Base-by-base conservation (phyloP, 2,888 invertebrate genomes). In the Cheilosia soror region DNA sequence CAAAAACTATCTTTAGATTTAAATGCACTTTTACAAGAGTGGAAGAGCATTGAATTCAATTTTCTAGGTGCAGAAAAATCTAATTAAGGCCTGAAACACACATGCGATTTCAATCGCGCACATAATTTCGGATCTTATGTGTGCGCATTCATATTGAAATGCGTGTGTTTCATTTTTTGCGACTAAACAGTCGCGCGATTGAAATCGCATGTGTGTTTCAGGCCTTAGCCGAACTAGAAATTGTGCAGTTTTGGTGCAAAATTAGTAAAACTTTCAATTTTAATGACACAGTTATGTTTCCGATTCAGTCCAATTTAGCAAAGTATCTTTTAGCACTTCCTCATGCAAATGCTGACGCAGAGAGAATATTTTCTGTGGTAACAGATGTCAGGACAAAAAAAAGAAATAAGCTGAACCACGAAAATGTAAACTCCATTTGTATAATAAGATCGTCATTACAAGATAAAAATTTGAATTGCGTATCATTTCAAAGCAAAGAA, bases 1-100 rank as follows among this genome's bases (percentile, higher is more conserved):
- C n/a, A 57, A 27, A 29, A 42, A 40, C 20, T 63, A 5, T 53
- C 51, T 42, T 49, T 73, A 5, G 31, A 44, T 31, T 15, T 51
- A 49, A 40, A 37, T 5, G 11, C 29, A 47, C 13, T 68, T 51
- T 42, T 60, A 13, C 68, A 47, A 55, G 73, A 75, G 37, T 75
- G 75, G 80, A 47, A 66, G 53, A 68, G 60, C 29, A 60, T 81
- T 29, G 68, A 82, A 37, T 55, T 76, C 53, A 82, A 72, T 42
- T 76, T 65, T 37, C 40, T 40, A 37, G 40, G 29, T 20, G 27
- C 49, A 33, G 68, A 53, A 31, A 68, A 44, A 20, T 5, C 15
- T 7, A 31, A 15, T 42, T n/a, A n/a, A n/a, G n/a, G n/a, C n/a
- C n/a, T n/a, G n/a, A n/a, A n/a, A n/a, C n/a, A n/a, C n/a, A n/a